Percentiles rank a stretch among this genome's conserved stretches.
phyloP scores from a whole-genome alignment of 2,113 vertebrate genomes.

The Thryonomys swinderianus region DNA sequence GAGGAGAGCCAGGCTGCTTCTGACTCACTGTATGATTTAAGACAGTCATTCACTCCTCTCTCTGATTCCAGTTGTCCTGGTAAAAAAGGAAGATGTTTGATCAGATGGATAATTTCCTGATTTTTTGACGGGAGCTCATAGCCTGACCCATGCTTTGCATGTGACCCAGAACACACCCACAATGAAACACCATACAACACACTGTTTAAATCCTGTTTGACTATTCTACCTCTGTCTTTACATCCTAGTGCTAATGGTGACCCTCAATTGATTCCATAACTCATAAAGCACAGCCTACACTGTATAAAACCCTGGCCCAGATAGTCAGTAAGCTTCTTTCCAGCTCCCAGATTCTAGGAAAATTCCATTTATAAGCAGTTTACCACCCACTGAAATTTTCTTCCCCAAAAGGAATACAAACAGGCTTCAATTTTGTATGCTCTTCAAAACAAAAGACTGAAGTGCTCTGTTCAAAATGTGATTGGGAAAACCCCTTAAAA shows the following conservation, averaged over 20 bases:
- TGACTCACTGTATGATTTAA: background rate
- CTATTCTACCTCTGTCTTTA: background rate
- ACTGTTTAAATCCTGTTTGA: background rate
- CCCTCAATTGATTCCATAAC: background rate
- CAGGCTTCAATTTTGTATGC: constrained; percentile 4
- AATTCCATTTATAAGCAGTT: constrained; percentile 46
- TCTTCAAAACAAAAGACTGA: constrained; percentile 19
- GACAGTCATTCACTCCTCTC: background rate
- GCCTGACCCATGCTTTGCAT: background rate
- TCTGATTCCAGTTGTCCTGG: background rate
- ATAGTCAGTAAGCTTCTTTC: background rate
- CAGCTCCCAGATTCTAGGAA: constrained; percentile 10
- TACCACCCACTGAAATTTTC: background rate
- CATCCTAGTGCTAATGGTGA: background rate
- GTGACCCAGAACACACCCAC: background rate
- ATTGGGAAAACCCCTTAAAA: constrained; percentile 30
- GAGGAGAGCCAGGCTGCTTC: background rate
- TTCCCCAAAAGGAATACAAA: background rate
- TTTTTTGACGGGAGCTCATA: background rate
- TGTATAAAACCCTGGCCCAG: background rate
- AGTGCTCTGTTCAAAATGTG: constrained; percentile 12
- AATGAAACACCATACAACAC: background rate
- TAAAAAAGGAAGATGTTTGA: background rate
- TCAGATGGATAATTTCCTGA: background rate
- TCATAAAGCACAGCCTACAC: background rate